phyloP scores from a whole-genome alignment of 2,113 vertebrate genomes.

The Microtus montanus region DNA sequence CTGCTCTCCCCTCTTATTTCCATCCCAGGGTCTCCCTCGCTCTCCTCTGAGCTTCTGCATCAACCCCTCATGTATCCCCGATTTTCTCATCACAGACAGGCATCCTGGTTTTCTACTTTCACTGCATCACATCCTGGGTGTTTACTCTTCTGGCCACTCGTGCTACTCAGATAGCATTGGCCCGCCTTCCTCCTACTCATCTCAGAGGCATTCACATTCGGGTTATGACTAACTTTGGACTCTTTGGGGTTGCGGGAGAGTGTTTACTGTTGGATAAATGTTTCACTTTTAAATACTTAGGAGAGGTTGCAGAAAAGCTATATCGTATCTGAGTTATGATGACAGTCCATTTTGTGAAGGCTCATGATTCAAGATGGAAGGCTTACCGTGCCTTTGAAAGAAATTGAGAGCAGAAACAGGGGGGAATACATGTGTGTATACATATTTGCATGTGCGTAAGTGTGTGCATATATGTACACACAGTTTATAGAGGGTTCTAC shows the following conservation, averaged over 20 bases:
- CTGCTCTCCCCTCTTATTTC: too few relatives aligned
- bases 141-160: not conserved
- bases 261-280: not conserved
- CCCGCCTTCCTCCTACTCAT: not conserved
- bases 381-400: not conserved
- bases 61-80: fast-evolving
- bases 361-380: not conserved
- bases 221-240: fast-evolving
- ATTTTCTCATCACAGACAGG: fast-evolving
- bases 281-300: not conserved
- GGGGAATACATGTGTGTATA: not conserved
- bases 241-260: not conserved
- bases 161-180: not conserved
- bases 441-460: not conserved
- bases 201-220: too few relatives aligned
- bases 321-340: not conserved
- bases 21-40: not conserved
- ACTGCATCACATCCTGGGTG: too few relatives aligned
- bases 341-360: not conserved
- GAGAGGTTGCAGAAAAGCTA: not conserved
- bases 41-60: not conserved
- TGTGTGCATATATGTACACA: not conserved
- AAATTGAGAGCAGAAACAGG: not conserved
- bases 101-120: not conserved
- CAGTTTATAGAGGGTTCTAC: not conserved